These are phyloP conservation scores for Carapus acus DNA, from an alignment of 2,797 vertebrate species.

Conservation along the genomic window DNA sequence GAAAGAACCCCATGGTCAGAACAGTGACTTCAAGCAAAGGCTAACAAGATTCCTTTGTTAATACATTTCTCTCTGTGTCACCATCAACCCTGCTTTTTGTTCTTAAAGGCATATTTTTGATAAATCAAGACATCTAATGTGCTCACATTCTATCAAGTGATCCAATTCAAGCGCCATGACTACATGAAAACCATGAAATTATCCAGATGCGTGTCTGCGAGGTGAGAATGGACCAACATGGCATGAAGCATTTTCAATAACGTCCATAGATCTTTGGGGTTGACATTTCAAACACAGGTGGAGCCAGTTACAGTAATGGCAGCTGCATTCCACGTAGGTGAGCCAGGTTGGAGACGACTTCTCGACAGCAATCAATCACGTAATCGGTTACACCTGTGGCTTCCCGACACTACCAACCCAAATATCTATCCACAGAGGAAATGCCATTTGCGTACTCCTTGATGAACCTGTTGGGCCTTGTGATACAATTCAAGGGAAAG, in stretches of 20 bases:
- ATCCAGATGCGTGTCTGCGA: constrained; percentile 23
- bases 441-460: constrained; percentile 17
- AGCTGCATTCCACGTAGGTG: neutral
- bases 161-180: constrained; percentile 32
- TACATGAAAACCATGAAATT: constrained; percentile 5
- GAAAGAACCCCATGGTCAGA: constrained; percentile 23
- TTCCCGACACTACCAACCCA: neutral
- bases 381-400: constrained; percentile 5
- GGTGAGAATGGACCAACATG: constrained; percentile 14
- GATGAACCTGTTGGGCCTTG: neutral
- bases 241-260: constrained; percentile 17
- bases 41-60: constrained; percentile 51
- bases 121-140: no score
- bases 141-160: constrained; percentile 24
- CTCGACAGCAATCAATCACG: neutral
- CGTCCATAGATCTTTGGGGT: neutral
- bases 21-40: constrained; percentile 16
- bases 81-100: constrained; percentile 44
- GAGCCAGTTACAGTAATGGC: constrained; percentile 2
- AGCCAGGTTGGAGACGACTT: neutral
- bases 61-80: constrained; percentile 30
- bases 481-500: no score
- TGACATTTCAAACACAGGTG: neutral
- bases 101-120: no score
- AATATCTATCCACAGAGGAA: constrained; percentile 8